A percentile compares a stretch with the other conserved stretches of the same genome.
phyloP scores from a whole-genome alignment of 2,113 vertebrate species.

The Podocnemis expansa region DNA sequence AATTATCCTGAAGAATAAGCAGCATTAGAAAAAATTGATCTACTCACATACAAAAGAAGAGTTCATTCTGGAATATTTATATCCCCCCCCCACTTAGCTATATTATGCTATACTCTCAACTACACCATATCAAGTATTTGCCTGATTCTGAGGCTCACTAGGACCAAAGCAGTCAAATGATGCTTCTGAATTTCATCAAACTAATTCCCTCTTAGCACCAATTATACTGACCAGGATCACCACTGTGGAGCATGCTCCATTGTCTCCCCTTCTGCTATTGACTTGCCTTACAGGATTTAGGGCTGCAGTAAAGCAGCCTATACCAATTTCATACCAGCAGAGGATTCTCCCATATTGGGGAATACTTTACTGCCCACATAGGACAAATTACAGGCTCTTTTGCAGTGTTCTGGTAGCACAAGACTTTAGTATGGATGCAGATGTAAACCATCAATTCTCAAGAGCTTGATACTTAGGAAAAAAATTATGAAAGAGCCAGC shows the following conservation, averaged over 20 bases:
- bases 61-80: fast-evolving
- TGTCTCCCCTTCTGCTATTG: not conserved
- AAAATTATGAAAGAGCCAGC: not conserved
- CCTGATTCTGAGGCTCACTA: not conserved
- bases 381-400: not conserved
- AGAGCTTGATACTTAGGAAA: not conserved
- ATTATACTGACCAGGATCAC: fast-evolving
- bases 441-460: not conserved
- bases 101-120: not conserved
- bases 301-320: not conserved
- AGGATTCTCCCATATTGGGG: not conserved
- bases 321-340: not conserved
- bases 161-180: not conserved
- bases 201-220: not conserved
- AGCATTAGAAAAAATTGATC: not conserved
- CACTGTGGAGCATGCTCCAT: not conserved
- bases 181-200: fast-evolving
- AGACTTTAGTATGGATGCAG: not conserved
- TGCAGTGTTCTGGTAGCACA: not conserved
- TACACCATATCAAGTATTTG: not conserved
- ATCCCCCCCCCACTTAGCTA: fast-evolving
- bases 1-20: not conserved
- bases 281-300: not conserved
- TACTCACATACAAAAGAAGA: not conserved
- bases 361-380: not conserved